Conservation (phyloP, 2,888 invertebrate genomes). For the Carcina quercana region DNA sequence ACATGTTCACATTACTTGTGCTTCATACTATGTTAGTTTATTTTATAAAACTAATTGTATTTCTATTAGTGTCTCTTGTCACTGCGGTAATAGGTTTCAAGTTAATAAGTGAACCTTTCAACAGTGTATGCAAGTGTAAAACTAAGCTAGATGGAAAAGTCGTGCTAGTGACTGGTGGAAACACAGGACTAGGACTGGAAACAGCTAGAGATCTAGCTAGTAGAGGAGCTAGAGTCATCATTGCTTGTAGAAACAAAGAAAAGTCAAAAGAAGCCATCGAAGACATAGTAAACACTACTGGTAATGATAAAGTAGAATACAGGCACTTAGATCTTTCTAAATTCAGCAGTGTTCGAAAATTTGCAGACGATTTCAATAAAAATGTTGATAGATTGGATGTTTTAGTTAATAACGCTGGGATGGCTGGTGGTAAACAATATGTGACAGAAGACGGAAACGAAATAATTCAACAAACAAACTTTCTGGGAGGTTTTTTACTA, state of each 20-base stretch:
- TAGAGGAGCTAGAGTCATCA: constrained; percentile 78
- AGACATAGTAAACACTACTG: constrained; percentile 80
- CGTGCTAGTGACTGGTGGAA: constrained; percentile 85
- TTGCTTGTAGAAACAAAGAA: constrained; percentile 84
- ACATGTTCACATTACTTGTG: too few species aligned
- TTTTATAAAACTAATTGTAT: too few species aligned
- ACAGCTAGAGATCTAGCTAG: constrained; percentile 81
- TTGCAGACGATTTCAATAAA: constrained; percentile 74
- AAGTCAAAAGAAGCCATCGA: constrained; percentile 80
- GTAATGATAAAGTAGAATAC: constrained; percentile 80
- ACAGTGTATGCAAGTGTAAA: constrained; percentile 41
- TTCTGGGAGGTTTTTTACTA: constrained; percentile 82
- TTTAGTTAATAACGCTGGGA: constrained; percentile 78
- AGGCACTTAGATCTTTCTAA: constrained; percentile 65
- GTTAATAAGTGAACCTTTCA: constrained; percentile 25
- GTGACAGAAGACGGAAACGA: constrained; percentile 77
- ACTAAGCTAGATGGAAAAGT: constrained; percentile 69
- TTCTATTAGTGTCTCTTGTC: too few species aligned
- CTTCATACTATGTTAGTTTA: too few species aligned
- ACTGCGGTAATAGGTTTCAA: constrained; percentile 19
- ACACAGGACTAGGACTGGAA: constrained; percentile 88
- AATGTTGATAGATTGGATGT: constrained; percentile 70
- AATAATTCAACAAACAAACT: constrained; percentile 78
- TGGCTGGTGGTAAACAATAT: constrained; percentile 38
- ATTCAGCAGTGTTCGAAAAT: constrained; percentile 68